Base-by-base conservation (phyloP, 2,113 vertebrate species). In the Takifugu bimaculatus region DNA sequence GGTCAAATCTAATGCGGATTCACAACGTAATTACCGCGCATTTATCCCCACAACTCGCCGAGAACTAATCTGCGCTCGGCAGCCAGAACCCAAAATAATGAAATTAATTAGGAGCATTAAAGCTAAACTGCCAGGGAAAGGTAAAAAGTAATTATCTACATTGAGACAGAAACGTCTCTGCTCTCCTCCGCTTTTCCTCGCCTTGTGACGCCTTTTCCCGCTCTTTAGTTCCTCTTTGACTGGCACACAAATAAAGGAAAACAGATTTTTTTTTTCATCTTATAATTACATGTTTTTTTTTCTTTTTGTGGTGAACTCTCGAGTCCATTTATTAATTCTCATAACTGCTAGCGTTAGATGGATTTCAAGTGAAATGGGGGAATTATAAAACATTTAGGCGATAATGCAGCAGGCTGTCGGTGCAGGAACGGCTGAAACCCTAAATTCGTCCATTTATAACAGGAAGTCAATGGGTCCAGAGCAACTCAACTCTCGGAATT, bases 51-150 rank as follows among this genome's bases (percentile, higher is more conserved):
- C 79, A 79, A 65, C 63, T 65, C 64, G 58, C 57, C 77, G 75
- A 77, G 50, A 81, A 89, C 81, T 87, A 89, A 83, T 88, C 87
- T 87, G 83, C 83, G 70, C 82, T 86, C 76, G 88, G 79, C 85
- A 89, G 84, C 68, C 70, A 82, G 76, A 72, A 64, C 77, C 72
- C 80, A 80, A 79, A 88, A 88, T 88, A 88, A 88, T 90, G 77
- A 85, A 87, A 88, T 91, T 88, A 87, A 88, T 90, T 89, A 81
- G 67, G 60, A 77, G 68, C 72, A 81, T 90, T 91, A 86, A 84
- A 64, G 71, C 80, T 74, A n/a, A 68, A 87, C 77, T 78, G 70
- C 66, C 61, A 80, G 60, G 62, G 65, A 82, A 85, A 86, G 87
- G 80, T 79, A 80, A 86, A 89, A 87, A 89, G 82, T 85, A 88